Evolutionary conservation across 2,797 vertebrate genomes (phyloP).

Genomic region (Coluber constrictor): DNA sequence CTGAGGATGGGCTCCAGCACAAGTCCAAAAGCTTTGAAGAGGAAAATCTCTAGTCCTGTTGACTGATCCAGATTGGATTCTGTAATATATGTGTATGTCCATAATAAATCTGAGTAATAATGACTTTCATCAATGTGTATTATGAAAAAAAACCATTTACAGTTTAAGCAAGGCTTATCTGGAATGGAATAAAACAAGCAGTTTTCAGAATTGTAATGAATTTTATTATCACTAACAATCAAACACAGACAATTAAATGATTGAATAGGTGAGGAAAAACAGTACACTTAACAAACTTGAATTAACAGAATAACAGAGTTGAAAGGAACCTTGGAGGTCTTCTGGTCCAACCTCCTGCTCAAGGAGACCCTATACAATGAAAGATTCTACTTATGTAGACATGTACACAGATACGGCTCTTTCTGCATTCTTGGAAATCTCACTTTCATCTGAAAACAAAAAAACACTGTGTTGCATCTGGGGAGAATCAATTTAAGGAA

Average conservation of each 20-base stretch:
- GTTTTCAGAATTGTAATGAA: conserved; percentile 28
- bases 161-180: conserved; percentile 36
- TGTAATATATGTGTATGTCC: conserved; percentile 40
- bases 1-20: no score
- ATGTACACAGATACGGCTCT: not conserved
- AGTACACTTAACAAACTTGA: not conserved
- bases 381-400: not conserved
- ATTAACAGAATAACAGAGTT: not conserved
- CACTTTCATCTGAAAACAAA: not conserved
- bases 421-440: not conserved
- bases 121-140: conserved; percentile 54
- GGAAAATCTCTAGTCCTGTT: no score
- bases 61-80: no score
- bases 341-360: not conserved
- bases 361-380: not conserved
- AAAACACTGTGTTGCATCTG: not conserved
- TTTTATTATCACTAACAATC: not conserved
- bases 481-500: not conserved
- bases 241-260: not conserved
- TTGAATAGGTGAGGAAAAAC: not conserved
- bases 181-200: conserved; percentile 23
- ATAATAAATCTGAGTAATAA: conserved; percentile 64
- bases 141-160: conserved; percentile 38
- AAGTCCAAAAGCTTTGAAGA: no score
- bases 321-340: no score